These are phyloP conservation scores for Rhyacophila brunnea DNA, from an alignment of 1,140 invertebrate species.

Conservation along the genomic window DNA sequence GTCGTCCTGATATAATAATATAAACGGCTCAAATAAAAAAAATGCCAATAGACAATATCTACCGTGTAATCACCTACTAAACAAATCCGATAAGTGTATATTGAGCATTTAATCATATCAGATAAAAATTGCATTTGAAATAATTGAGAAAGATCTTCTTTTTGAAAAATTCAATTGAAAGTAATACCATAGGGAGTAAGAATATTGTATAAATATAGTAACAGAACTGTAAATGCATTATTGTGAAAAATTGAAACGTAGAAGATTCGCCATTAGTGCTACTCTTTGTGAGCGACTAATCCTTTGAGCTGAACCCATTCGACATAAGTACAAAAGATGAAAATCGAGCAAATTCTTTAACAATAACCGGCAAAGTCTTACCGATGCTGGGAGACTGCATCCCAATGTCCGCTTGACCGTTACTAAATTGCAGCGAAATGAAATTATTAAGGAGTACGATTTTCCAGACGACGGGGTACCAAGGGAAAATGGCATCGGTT, in stretches of 20 bases:
- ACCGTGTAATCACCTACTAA: too few relatives aligned
- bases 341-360: conserved; percentile 28
- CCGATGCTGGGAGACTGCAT: conserved; percentile 4
- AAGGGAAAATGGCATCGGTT: conserved; percentile 10
- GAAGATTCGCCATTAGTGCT: conserved; percentile 14
- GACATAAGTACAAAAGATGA: conserved; percentile 17
- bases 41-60: too few relatives aligned
- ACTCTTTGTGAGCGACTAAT: conserved; percentile 3
- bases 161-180: too few relatives aligned
- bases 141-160: too few relatives aligned
- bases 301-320: conserved; percentile 22
- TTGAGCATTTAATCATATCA: too few relatives aligned
- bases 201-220: too few relatives aligned
- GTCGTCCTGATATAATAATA: too few relatives aligned
- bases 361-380: conserved; percentile 24
- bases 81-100: too few relatives aligned
- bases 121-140: too few relatives aligned
- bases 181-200: too few relatives aligned
- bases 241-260: conserved; percentile 23
- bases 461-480: conserved; percentile 15
- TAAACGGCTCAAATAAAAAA: too few relatives aligned
- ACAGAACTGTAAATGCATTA: conserved; percentile 14
- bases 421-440: conserved; percentile 31
- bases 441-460: conserved; percentile 33
- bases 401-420: conserved; percentile 16